These are phyloP conservation scores for Rhadinocentrus ornatus DNA, from an alignment of 2,797 vertebrate species.

Conservation along the genomic window DNA sequence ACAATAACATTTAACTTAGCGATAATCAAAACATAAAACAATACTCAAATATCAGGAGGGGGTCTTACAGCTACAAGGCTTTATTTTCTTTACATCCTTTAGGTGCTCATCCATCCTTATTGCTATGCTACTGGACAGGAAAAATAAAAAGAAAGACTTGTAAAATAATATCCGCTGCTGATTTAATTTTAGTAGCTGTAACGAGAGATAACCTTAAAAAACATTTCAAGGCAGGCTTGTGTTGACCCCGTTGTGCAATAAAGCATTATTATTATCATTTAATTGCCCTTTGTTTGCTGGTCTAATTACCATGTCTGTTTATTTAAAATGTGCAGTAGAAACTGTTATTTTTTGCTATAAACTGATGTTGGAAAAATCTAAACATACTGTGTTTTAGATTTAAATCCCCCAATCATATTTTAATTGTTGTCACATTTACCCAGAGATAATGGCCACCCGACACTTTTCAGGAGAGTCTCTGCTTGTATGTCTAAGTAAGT, in stretches of 20 bases:
- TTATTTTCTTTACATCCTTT: too few species aligned
- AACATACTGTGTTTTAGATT: neutral
- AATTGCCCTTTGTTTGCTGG: neutral
- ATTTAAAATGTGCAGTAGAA: neutral
- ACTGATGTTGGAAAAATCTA: neutral
- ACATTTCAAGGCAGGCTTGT: conserved; percentile 21
- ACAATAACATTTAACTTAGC: too few species aligned
- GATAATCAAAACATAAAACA: too few species aligned
- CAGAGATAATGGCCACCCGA: neutral
- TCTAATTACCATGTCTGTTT: neutral
- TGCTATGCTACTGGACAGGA: too few species aligned
- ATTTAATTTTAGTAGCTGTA: conserved; percentile 4
- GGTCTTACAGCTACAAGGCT: too few species aligned
- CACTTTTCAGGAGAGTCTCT: conserved; percentile 13
- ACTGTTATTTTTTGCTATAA: neutral
- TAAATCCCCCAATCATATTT: neutral
- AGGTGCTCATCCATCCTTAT: too few species aligned
- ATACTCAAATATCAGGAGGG: too few species aligned
- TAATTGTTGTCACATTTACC: neutral
- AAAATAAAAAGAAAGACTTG: conserved; percentile 47
- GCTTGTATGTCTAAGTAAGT: conserved; percentile 1
- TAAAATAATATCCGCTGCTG: conserved; percentile 19
- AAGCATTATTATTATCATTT: conserved; percentile 25
- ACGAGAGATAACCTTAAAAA: conserved; percentile 6
- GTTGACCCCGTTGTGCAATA: conserved; percentile 53